Evolutionary conservation across 2,888 invertebrate species (phyloP), one percentile per base, ranked within the genome.

Genomic region (Himalopsyche kuldschensis): DNA sequence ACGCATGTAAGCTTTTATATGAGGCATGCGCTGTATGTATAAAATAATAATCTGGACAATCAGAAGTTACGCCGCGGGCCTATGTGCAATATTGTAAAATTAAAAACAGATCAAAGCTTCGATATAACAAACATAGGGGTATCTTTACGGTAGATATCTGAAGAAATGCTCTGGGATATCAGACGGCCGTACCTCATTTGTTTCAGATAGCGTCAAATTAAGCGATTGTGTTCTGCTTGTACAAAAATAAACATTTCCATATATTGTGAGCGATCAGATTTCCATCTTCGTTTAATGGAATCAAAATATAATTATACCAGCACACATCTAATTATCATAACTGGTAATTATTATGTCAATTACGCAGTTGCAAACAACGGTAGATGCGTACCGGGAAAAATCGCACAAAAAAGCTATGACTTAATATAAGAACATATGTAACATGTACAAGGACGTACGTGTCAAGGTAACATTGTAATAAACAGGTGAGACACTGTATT

Each of bases 101-200:
- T 84, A 84, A 84, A 84, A 82, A 84, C 84, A 84, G 84, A 84
- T 84, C 84, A 82, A 82, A 82, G 63, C 32, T n/a, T 75, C 82
- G 84, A 84, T 84, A 84, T 78, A 78, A 79, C 80, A 82, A 69
- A 82, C 79, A 82, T 17, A 31, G n/a, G 47, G 79, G 31, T 27
- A 69, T 41, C 32, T 75, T 75, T 32, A 32, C 75, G 17, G 47
- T 32, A 48, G n/a, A 55, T 55, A 55, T 55, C 55, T 20, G 6
- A 55, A 55, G 55, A 55, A 55, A 55, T 55, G 55, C 55, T 55
- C 24, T 20, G 55, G 55, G 55, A 55, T 55, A 55, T 55, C 55
- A 55, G 55, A 20, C 48, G 78, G 31, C 20, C 82, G 78, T 82
- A 24, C 75, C 27, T 82, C 82, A 82, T 82, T 32, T 79, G 8